Evolutionary conservation across 1,140 invertebrate species (phyloP), one percentile per base, ranked within the genome.

Genomic region (Eulimnadia texana): DNA sequence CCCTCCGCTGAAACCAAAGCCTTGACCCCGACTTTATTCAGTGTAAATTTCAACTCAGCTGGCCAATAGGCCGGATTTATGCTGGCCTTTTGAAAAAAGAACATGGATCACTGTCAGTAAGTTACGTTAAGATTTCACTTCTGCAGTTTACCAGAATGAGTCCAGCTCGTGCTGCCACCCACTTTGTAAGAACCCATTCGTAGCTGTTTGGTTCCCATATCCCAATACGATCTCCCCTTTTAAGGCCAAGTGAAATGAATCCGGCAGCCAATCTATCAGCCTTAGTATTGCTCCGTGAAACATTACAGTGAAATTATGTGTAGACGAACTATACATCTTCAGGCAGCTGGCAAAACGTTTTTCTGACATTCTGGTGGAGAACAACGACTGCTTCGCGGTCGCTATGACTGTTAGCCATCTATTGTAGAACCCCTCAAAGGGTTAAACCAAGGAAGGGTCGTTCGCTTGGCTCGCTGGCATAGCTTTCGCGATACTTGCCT

Each of bases 141-240:
- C 62, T 49, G 63, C 55, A 20, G 69, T 74, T 76, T 75, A 90
- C 93, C 61, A 86, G 72, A 62, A 93, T 80, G 0, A 93, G 72
- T 0, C 94, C 95, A 11, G 83, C 82, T 65, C 90, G 82, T 0
- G 84, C 82, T 3, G 86, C 82, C 0, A 85, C 93, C 64, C 90
- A 76, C 66, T 85, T 79, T 0, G 82, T 76, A 0, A 94, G 67
- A 3, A 87, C 76, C 92, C 93, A 98, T 68, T 89, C 83, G 3
- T 82, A 69, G 24, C 78, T 77, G 73, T 97, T 98, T 0, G 92
- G 90, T 0, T 84, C 82, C 87, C 89, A 96, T 13, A 98, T 76
- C 0, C 86, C 93, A 2, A 99, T 66, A 6, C 86, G 72, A 68
- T 98, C 93, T 0, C 90, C 91, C 55, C 75, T 79, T 62, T 82